Evolutionary conservation across 2,113 vertebrate genomes (phyloP).

Genomic region (Passer montanus): DNA sequence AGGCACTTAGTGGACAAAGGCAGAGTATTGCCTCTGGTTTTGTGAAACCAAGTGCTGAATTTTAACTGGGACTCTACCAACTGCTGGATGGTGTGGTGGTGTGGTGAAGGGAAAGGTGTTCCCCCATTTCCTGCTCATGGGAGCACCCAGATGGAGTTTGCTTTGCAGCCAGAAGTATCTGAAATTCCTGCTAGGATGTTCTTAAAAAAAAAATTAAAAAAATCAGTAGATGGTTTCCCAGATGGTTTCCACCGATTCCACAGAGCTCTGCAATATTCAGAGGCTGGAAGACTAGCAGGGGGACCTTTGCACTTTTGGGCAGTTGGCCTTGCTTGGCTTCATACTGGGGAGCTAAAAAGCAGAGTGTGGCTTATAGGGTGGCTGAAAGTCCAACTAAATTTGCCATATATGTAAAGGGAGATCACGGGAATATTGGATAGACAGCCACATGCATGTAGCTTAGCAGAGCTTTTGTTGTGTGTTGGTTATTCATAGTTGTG

Average conservation of each 20-base stretch:
- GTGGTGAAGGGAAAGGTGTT: neutral
- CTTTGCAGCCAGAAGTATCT: neutral
- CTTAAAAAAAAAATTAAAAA: neutral
- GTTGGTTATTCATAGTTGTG: neutral
- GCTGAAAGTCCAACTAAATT: neutral
- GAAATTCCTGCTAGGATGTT: neutral
- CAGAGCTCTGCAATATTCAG: neutral
- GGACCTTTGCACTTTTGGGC: neutral
- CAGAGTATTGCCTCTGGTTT: neutral
- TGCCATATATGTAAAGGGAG: neutral
- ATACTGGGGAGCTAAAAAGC: neutral
- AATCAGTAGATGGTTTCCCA: fast-evolving
- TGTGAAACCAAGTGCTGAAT: neutral
- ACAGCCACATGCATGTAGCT: neutral
- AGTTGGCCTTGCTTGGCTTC: neutral
- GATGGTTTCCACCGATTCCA: too few species aligned
- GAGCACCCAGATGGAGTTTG: neutral
- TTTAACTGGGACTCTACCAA: neutral
- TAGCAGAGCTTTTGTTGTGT: neutral
- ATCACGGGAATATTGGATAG: neutral
- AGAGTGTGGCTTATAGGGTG: neutral
- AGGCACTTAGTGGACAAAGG: neutral
- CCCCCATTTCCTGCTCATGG: neutral
- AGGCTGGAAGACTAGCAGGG: neutral
- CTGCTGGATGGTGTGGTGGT: neutral